A percentile compares a stretch with the other conserved stretches of the same genome.
Evolutionary conservation across 2,797 vertebrate genomes (phyloP).

Genomic region (Sebastes matsubarae): DNA sequence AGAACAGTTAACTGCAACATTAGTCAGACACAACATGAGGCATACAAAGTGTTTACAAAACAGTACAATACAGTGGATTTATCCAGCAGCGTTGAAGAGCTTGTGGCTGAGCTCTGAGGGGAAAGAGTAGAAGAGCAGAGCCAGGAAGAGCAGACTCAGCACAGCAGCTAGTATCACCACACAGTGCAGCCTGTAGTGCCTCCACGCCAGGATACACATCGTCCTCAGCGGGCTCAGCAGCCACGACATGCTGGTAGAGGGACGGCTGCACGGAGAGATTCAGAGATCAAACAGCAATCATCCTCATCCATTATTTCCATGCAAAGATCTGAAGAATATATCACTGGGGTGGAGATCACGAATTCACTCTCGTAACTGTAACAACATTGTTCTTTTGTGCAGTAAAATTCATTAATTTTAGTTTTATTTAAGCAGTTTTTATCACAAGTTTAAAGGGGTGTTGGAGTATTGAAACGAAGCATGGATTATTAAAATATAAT

Average conservation of each 20-base stretch:
- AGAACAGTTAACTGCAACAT: neutral
- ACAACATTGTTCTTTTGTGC: too few species aligned
- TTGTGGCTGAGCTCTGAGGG: slow-evolving; percentile 76
- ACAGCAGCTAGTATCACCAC: slow-evolving; percentile 49
- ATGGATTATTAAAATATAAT: too few species aligned
- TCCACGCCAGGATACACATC: slow-evolving; percentile 72
- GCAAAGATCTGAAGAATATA: neutral
- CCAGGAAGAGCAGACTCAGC: slow-evolving; percentile 66
- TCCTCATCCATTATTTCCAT: neutral
- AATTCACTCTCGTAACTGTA: too few species aligned
- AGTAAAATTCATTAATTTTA: too few species aligned
- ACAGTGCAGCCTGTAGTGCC: slow-evolving; percentile 70
- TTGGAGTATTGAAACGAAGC: too few species aligned
- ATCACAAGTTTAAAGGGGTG: too few species aligned
- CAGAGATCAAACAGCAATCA: slow-evolving; percentile 1
- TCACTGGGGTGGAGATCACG: too few species aligned
- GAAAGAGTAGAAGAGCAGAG: slow-evolving; percentile 75
- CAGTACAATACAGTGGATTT: neutral
- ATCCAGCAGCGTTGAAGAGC: slow-evolving; percentile 69
- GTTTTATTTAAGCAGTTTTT: too few species aligned
- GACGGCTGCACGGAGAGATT: slow-evolving; percentile 68
- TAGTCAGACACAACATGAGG: neutral
- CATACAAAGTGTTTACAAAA: neutral
- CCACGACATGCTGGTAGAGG: slow-evolving; percentile 75
- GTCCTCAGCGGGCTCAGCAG: slow-evolving; percentile 71